These are phyloP conservation scores for Rattus rattus DNA, from an alignment of 2,113 vertebrate genomes.

Conservation along the genomic window DNA sequence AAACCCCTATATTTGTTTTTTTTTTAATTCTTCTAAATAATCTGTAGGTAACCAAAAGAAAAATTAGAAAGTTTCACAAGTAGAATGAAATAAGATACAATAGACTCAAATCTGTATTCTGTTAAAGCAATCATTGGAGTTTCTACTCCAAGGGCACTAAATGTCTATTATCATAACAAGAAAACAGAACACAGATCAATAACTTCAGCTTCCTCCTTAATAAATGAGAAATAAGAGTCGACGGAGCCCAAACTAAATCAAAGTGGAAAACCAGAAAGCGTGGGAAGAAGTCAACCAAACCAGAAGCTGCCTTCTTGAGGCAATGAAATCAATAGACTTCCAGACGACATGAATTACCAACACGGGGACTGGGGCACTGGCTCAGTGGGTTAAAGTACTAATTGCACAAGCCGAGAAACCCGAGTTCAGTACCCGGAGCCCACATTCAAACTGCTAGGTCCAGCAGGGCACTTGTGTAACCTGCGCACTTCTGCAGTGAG, in stretches of 20 bases:
- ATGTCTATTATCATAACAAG: neutral
- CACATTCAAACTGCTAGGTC: neutral
- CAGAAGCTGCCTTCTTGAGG: neutral
- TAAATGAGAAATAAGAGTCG: neutral
- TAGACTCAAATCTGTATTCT: neutral
- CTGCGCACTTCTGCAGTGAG: neutral
- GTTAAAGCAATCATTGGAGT: neutral
- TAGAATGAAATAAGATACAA: neutral
- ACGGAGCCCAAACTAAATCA: neutral
- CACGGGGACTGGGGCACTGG: neutral
- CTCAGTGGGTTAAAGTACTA: neutral
- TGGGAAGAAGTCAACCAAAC: neutral
- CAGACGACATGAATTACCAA: neutral
- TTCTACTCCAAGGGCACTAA: neutral
- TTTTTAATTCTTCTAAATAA: slow-evolving; percentile 14
- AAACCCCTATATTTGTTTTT: neutral
- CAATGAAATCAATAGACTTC: neutral
- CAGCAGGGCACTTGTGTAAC: neutral
- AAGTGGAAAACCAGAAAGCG: neutral
- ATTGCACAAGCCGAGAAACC: neutral
- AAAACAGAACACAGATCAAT: neutral
- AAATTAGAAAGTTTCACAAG: neutral
- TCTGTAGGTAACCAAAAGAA: neutral
- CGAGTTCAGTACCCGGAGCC: neutral
- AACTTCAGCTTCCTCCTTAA: neutral